Evolutionary conservation across 2,797 vertebrate species (phyloP), one percentile per base, ranked within the genome.

Genomic region (Schizothorax lantsangensis): DNA sequence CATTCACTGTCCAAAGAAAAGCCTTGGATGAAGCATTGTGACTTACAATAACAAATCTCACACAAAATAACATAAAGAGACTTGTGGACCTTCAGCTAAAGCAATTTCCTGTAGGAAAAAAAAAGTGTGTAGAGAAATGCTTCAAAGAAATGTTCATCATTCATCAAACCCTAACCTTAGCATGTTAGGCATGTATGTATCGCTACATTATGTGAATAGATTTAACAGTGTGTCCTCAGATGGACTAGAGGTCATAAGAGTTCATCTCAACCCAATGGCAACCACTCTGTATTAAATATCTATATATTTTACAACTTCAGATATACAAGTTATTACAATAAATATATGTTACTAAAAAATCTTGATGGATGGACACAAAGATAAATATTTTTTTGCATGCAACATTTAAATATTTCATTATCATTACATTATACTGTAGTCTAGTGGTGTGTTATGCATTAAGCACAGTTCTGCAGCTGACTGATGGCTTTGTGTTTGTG

Each of bases 81-180:
- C 23, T 47, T 5, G 7, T 75, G 45, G 6, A 54, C 12, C 10
- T 33, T 78, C 30, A 23, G 17, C 75, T 78, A 36, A 62, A 68
- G 62, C 26, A 23, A 7, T 38, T 71, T 69, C 2, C 15, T 64
- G n/a, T 2, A 26, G 11, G 11, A 14, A 2, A 72, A n/a, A 45
- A 43, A n/a, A 72, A 72, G 33, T 19, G 0, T 38, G 36, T 5
- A 26, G 5, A 73, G 71, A 73, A 74, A 14, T 26, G 17, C 12
- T 71, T 40, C 36, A 69, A 69, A 45, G 71, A 71, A 71, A 38
- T 40, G 36, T 71, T 71, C 68, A 69, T 19, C 40, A 43, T 45
- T 45, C 40, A 8, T 43, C 23, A 73, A 7, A 73, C 11, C 5
- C 40, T 45, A 45, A 72, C 38, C 40, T 43, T 19, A 21, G 8